Base-by-base conservation (phyloP, 2,888 invertebrate species). In the Ormyrus nitidulus region DNA sequence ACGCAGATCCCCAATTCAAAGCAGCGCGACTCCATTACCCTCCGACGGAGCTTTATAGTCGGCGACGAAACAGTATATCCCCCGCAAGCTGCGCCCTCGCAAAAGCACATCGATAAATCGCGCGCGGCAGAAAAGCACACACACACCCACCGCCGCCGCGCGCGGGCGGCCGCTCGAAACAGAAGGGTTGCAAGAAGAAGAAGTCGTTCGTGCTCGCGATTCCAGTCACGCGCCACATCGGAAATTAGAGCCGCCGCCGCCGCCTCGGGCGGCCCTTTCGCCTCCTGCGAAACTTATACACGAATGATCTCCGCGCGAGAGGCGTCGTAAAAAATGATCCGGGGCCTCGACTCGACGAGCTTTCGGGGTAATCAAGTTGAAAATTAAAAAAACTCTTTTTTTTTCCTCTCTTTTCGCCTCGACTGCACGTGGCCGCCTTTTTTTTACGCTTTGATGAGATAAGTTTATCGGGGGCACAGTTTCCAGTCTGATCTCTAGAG, bases 221-320 rank as follows among this genome's bases (percentile, higher is more conserved):
- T 89, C 89, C 74, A 88, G 89, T 89, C 89, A 89, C 89, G 89
- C 86, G 86, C 82, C 83, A 86, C 85, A 86, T 89, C 89, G 89
- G 89, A 89, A 89, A 89, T 89, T 89, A 89, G 89, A 89, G 87
- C 86, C 86, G 83, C 86, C 87, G 82, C 74, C 51, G n/a, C 61
- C 49, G 19, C 7, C 61, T 11, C 19, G 6, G 49, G 58, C 76
- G 19, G 54, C 9, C 9, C 5, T 10, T 66, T 6, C 13, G 46
- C 53, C 13, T 8, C 62, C n/a, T 34, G 82, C 65, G 78, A 80
- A 80, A 79, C 64, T 79, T 70, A 34, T 11, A 34, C 34, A 66
- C 79, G 66, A 75, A 64, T 70, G 74, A 68, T 70, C 80, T 46
- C 44, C 13, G 62, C 8, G 34, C 3, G 19, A 3, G 49, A 19